Evolutionary conservation across 2,113 vertebrate species (phyloP).

Genomic region (Parus major): DNA sequence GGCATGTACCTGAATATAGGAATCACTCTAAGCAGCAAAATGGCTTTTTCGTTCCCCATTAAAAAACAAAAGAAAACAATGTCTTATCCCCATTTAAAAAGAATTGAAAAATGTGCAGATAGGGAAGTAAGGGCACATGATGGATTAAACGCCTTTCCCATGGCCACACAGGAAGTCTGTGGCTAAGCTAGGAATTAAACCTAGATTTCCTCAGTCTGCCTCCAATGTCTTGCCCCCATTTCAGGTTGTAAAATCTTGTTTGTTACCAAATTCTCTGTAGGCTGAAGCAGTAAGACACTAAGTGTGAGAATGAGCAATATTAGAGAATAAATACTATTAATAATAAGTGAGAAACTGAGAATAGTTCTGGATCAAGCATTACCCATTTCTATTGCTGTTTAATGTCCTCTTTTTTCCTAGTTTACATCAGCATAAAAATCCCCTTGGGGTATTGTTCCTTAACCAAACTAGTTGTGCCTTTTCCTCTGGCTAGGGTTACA

Average conservation of each 20-base stretch:
- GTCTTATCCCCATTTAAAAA: background rate
- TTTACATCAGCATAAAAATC: conserved; percentile 52
- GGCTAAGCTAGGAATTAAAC: conserved; percentile 28
- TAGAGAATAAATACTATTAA: background rate
- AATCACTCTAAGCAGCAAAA: background rate
- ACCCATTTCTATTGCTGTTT: background rate
- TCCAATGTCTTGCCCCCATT: background rate
- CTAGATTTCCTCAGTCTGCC: conserved; percentile 22
- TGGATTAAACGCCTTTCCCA: conserved; percentile 48
- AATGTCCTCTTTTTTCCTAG: conserved; percentile 39
- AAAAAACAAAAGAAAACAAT: background rate
- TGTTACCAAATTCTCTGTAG: background rate
- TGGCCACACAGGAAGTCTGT: conserved; percentile 58
- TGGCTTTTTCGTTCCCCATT: background rate
- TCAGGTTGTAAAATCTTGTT: background rate
- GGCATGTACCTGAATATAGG: background rate
- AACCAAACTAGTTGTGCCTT: background rate
- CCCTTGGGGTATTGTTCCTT: conserved; percentile 39
- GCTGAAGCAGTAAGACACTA: background rate
- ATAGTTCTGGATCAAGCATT: background rate
- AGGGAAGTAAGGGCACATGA: conserved; percentile 63
- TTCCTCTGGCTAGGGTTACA: background rate
- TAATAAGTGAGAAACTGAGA: background rate
- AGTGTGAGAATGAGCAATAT: background rate
- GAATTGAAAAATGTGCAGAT: conserved; percentile 32